Evolutionary conservation across 2,113 vertebrate species (phyloP), one percentile per base, ranked within the genome.

Genomic region (Toxotes jaculatrix): DNA sequence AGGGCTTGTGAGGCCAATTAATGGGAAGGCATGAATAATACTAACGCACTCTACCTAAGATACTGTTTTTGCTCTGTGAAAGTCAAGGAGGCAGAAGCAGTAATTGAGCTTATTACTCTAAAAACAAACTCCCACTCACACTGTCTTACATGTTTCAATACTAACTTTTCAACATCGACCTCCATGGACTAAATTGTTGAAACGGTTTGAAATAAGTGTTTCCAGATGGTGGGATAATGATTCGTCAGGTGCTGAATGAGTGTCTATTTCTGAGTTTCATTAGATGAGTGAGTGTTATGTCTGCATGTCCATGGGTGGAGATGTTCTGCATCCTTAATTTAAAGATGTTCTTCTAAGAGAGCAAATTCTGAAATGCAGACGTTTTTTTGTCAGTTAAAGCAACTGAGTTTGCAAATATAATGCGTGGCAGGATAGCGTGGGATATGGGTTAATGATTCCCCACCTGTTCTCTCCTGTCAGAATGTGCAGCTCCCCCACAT

Each of bases 371-470:
- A n/a, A n/a, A n/a, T 73, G 38, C 45, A 77, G 49, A 32, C 2
- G 13, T 69, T 74, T 47, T 40, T 14, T 40, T 31, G 62, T 55
- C 57, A 21, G 9, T 49, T 21, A 34, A 36, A 34, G 21, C 51
- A 79, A 53, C 51, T 7, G 69, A 1, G 79, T 19, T 60, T 55
- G 70, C 57, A 38, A 51, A 56, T 51, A 10, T 69, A 23, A 66
- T 67, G 53, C 45, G 51, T 79, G 69, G 53, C 61, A 42, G 45
- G n/a, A 7, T 72, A 49, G 34, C n/a, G 62, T 64, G 43, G 73
- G 71, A 71, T 73, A 34, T 67, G 67, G 82, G 77, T 81, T 86
- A 79, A 85, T 65, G 73, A 72, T 63, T 64, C 55, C 31, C 77
- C 74, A 83, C 74, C 71, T 86, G 78, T 72, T 89, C 56, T 49